Percentiles rank a stretch among this genome's conserved stretches.
phyloP scores from a whole-genome alignment of 2,888 invertebrate genomes.

The Diloba caeruleocephala region DNA sequence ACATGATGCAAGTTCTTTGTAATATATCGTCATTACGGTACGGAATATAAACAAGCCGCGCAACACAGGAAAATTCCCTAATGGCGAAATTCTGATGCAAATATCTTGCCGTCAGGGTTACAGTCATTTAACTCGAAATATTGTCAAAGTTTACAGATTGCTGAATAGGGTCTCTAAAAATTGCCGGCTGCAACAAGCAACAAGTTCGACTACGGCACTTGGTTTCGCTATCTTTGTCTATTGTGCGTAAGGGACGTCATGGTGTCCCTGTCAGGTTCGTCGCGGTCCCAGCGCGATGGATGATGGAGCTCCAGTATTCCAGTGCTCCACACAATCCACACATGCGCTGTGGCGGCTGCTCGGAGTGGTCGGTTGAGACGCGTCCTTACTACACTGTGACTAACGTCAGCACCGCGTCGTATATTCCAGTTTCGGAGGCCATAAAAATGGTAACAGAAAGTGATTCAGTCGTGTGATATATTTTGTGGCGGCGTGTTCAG shows the following conservation, averaged over 20 bases:
- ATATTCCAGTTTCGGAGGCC: conserved; percentile 75
- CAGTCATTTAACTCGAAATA: conserved; percentile 8
- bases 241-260: conserved; percentile 17
- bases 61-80: conserved; percentile 6
- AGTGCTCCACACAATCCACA: conserved; percentile 47
- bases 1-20: conserved; percentile 42
- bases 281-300: conserved; percentile 14
- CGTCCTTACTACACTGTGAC: conserved; percentile 55
- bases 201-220: conserved; percentile 45
- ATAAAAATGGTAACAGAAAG: conserved; percentile 82
- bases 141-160: conserved; percentile 25
- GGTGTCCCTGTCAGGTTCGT: conserved; percentile 53
- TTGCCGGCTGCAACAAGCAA: conserved; percentile 44
- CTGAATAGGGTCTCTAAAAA: conserved; percentile 11
- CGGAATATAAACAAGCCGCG: conserved; percentile 2
- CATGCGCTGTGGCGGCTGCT: conserved; percentile 75
- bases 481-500: conserved; percentile 63
- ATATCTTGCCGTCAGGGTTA: not conserved
- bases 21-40: conserved; percentile 22
- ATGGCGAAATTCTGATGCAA: not conserved
- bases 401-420: conserved; percentile 69
- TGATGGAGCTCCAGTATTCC: conserved; percentile 22
- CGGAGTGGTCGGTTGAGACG: conserved; percentile 65
- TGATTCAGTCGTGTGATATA: conserved; percentile 80
- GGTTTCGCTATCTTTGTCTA: conserved; percentile 56